Evolutionary conservation across 64 coral and sea anemone genomes (phyloP), one percentile per base, ranked within the genome.

Genomic region (Montipora foliosa): DNA sequence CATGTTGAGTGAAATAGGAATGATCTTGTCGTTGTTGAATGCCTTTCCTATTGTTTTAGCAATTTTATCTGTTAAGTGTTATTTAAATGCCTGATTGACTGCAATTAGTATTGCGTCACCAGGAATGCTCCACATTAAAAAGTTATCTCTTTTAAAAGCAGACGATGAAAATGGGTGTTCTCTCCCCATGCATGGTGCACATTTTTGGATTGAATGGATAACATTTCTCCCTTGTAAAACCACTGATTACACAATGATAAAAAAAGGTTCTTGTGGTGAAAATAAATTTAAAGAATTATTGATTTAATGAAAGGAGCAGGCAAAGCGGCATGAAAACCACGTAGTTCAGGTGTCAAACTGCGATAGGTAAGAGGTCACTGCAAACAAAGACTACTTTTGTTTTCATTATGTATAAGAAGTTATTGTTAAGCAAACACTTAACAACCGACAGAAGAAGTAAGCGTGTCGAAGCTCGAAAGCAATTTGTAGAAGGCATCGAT

Each of bases 391-490:
- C 64, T 16, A 72, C 68, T 64, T 86, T 86, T 86, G 82, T 86
- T 86, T 64, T 86, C 82, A 72, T 86, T 71, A 50, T 72, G 64
- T 70, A 13, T 86, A 68, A 46, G 44, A 67, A 86, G 68, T 72
- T 86, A 86, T 66, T 86, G 62, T 71, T 86, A 62, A 72, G 64
- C 67, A 86, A 86, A 86, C 64, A 71, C 47, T 86, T 72, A 44
- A 48, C 62, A n/a, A 72, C 10, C 45, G 46, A 2, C 44, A 71
- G n/a, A 86, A 50, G 66, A 49, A 71, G 82, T 22, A 72, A 86
- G 82, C 82, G 82, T 86, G 82, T 86, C 66, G 82, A 66, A 57
- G 53, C 62, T 71, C 19, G 44, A 84, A 29, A 47, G 79, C 22
- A 21, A 5, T 81, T 81, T 62, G 12, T 60, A 45, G 44, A 37